Conservation (phyloP, 30 jellyfish, hydroid and myxozoan species). For the Hydra vulgaris region DNA sequence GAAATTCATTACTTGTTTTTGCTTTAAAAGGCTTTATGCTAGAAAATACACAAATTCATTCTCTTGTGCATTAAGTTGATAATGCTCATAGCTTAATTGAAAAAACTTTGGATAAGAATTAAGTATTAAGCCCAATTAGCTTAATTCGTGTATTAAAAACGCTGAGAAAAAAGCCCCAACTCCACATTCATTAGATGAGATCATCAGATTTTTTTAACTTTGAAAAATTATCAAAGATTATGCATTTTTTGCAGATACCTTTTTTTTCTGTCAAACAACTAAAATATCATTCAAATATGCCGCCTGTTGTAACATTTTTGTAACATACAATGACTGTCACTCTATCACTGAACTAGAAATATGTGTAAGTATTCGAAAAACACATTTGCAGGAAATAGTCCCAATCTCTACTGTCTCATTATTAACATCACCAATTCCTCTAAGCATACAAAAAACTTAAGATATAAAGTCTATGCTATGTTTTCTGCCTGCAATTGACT, state of each 20-base stretch:
- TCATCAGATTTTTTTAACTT: neutral
- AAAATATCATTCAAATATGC: neutral
- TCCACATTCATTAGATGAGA: neutral
- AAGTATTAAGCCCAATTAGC: too few relatives aligned
- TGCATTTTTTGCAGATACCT: neutral
- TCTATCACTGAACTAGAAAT: neutral
- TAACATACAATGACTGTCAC: neutral
- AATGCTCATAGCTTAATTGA: too few relatives aligned
- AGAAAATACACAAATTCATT: too few relatives aligned
- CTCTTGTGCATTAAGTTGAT: too few relatives aligned
- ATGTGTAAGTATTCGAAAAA: neutral
- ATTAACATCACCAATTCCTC: neutral
- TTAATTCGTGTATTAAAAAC: too few relatives aligned
- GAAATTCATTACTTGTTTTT: too few relatives aligned
- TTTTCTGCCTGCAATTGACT: neutral
- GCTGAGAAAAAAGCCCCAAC: too few relatives aligned
- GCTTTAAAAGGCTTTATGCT: too few relatives aligned
- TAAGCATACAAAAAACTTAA: neutral
- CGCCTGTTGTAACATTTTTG: neutral
- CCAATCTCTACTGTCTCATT: neutral
- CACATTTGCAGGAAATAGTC: neutral
- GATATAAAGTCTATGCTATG: neutral
- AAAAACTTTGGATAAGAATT: too few relatives aligned
- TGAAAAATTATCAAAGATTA: neutral
- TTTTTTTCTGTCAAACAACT: neutral